Evolutionary conservation across 1,140 invertebrate species (phyloP).

Genomic region (Drosophila tristis): DNA sequence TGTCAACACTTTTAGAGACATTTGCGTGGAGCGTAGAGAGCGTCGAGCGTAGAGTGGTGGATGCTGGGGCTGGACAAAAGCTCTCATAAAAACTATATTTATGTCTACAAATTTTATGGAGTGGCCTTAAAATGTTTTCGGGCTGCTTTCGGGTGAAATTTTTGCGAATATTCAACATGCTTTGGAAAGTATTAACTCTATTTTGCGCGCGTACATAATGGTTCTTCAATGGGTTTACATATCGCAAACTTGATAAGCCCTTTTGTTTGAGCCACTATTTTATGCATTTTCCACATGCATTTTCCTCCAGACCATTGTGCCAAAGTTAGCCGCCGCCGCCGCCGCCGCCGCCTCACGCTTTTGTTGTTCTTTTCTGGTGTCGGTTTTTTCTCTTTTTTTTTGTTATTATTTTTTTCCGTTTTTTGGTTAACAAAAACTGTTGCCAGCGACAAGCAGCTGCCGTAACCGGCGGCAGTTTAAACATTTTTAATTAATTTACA

Average conservation of each 20-base stretch:
- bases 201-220: too few relatives aligned
- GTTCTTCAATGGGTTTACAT: too few relatives aligned
- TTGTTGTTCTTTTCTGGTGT: constrained; percentile 11
- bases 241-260: too few relatives aligned
- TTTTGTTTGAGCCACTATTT: too few relatives aligned
- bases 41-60: background rate
- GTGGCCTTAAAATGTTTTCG: background rate
- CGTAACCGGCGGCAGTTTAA: constrained; percentile 59
- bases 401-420: background rate
- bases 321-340: background rate
- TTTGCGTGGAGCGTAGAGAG: background rate
- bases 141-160: too few relatives aligned
- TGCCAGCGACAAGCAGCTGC: constrained; percentile 33
- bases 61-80: constrained; percentile 8
- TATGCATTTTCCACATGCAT: too few relatives aligned
- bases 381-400: too few relatives aligned
- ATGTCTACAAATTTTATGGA: constrained; percentile 31
- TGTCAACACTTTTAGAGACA: constrained; percentile 50
- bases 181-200: too few relatives aligned
- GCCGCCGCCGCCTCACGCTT: constrained; percentile 1
- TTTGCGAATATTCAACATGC: too few relatives aligned
- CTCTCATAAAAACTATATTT: background rate
- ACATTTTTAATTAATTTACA: constrained; percentile 76
- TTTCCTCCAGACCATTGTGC: too few relatives aligned
- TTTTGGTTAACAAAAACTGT: constrained; percentile 22